These are phyloP conservation scores for Leptinotarsa rubiginosa DNA, from an alignment of 2,888 invertebrate species.

Conservation along the genomic window DNA sequence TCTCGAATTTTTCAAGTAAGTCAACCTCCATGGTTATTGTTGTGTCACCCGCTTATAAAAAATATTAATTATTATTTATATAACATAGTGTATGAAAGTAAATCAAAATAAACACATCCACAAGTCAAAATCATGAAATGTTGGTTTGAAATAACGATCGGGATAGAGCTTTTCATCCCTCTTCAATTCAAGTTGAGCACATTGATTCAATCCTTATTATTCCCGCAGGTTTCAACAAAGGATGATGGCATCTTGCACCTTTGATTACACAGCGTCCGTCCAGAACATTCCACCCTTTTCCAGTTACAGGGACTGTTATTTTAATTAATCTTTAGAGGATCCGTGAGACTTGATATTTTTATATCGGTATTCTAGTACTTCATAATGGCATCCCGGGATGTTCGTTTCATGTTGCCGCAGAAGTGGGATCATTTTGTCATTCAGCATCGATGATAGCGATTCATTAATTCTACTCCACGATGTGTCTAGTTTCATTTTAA, in stretches of 20 bases:
- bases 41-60: no score
- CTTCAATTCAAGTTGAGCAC: no score
- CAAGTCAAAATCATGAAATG: no score
- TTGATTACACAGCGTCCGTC: constrained; percentile 25
- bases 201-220: constrained; percentile 3
- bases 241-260: constrained; percentile 63
- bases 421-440: neutral
- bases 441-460: neutral
- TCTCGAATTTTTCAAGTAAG: no score
- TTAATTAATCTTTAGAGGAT: constrained; percentile 27
- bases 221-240: constrained; percentile 50
- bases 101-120: no score
- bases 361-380: constrained; percentile 33
- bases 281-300: constrained; percentile 39
- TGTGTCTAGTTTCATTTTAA: neutral
- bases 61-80: no score
- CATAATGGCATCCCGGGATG: neutral
- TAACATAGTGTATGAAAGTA: no score
- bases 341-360: constrained; percentile 40
- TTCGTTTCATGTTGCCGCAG: neutral
- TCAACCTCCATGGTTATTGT: no score
- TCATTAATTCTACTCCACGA: no score
- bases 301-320: constrained; percentile 34
- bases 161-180: no score
- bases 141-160: no score